Evolutionary conservation across 1,140 invertebrate species (phyloP).

Genomic region (Drosophila ironensis): DNA sequence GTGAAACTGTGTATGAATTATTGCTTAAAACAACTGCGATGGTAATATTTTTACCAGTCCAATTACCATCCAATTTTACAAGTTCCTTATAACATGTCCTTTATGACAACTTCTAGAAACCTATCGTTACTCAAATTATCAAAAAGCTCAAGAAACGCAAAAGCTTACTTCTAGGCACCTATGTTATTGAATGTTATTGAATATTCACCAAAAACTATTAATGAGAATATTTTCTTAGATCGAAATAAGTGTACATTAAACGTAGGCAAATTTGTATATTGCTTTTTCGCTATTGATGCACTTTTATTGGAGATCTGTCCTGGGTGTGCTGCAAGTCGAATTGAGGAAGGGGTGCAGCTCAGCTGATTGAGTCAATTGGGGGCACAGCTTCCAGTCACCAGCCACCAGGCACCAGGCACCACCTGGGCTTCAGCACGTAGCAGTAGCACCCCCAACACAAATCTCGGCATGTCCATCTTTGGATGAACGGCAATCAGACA

Average conservation of each 20-base stretch:
- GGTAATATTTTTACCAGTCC: no score
- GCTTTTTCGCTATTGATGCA: constrained; percentile 14
- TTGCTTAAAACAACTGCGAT: no score
- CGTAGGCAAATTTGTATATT: constrained; percentile 32
- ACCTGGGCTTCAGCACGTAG: constrained; percentile 7
- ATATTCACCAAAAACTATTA: no score
- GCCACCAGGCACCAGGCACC: constrained; percentile 21
- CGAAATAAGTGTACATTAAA: constrained; percentile 15
- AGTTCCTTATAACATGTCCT: no score
- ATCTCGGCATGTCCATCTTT: constrained; percentile 58
- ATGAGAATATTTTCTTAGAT: no score
- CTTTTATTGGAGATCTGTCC: constrained; percentile 40
- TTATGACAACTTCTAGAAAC: no score
- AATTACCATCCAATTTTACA: no score
- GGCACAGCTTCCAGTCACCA: constrained; percentile 15
- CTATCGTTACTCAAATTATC: no score
- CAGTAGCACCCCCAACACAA: constrained; percentile 9
- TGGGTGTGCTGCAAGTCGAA: constrained; percentile 56
- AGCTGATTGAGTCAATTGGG: constrained; percentile 3
- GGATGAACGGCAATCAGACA: constrained; percentile 40
- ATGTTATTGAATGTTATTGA: no score
- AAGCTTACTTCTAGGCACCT: no score
- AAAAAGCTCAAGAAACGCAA: no score
- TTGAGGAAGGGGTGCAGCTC: constrained; percentile 68
- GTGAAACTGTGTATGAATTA: no score